Base-by-base conservation (phyloP, 2,888 invertebrate genomes). In the Pollenia angustigena region DNA sequence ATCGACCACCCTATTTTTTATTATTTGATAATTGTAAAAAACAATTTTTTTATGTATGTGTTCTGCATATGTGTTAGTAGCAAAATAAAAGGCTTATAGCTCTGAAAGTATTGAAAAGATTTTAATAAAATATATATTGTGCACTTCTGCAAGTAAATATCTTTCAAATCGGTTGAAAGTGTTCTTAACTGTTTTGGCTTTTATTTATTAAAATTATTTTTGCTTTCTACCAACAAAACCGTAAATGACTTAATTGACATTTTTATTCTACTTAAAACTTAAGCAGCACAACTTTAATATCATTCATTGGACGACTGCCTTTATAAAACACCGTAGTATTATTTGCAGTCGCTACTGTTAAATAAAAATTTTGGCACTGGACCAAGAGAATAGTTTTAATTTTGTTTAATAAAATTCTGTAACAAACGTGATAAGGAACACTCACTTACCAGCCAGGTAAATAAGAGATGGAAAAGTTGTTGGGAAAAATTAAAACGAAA, bases 191-290 rank as follows among this genome's bases (percentile, higher is more conserved):
- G n/a, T n/a, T n/a, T n/a, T n/a, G n/a, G n/a, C n/a, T n/a, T n/a
- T n/a, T n/a, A n/a, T 23, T 23, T 23, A 2, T 23, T 1, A 23
- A 23, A 50, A 42, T 52, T 1, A 8, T 12, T 7, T 10, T 10
- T 14, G 12, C 7, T 56, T 71, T 71, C 42, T 42, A 44, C 18
- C 40, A 74, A 4, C 18, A n/a, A 50, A 54, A 44, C 69, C 62
- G 62, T 71, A 62, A 80, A 32, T 80, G 52, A 80, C 69, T 71
- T 80, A 71, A 71, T 44, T 52, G 71, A 14, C 80, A 62, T 44
- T 69, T 80, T 62, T 71, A 60, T 80, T 69, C 52, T 52, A 69
- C 71, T 80, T 80, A 62, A 80, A 80, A 71, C 71, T 69, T 69
- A 60, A 44, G 60, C 62, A 62, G 60, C n/a, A 66, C 68, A 78